phyloP scores from a whole-genome alignment of 2,113 vertebrate species.

The Macrotis lagotis region DNA sequence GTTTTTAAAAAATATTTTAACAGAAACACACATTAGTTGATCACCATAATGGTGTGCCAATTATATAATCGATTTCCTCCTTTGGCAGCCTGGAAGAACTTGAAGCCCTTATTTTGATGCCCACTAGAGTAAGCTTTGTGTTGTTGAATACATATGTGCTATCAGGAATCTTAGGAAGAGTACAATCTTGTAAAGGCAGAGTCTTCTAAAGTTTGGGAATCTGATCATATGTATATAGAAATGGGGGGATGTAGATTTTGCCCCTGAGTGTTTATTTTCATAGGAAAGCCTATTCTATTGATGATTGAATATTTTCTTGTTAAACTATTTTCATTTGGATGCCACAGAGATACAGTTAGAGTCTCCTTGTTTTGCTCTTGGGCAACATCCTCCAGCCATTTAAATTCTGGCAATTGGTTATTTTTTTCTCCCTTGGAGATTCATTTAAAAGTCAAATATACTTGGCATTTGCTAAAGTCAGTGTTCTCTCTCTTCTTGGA shows the following conservation, averaged over 20 bases:
- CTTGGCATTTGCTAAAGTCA: constrained; percentile 59
- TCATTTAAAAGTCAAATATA: constrained; percentile 64
- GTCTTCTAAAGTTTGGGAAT: constrained; percentile 11
- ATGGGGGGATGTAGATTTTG: neutral
- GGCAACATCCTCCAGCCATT: constrained; percentile 31
- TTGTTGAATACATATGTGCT: constrained; percentile 33
- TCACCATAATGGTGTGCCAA: neutral
- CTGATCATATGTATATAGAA: constrained; percentile 32
- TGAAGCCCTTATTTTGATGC: constrained; percentile 1
- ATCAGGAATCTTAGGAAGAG: neutral
- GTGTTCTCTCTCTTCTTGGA: constrained; percentile 42
- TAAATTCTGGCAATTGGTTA: constrained; percentile 55
- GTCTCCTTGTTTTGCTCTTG: constrained; percentile 11
- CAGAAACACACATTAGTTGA: neutral
- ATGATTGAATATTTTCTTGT: constrained; percentile 16
- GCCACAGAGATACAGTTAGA: neutral
- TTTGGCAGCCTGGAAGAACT: neutral
- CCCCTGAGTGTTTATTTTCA: constrained; percentile 29
- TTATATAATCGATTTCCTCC: neutral
- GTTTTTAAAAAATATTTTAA: neutral
- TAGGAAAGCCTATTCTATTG: neutral
- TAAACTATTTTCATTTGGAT: constrained; percentile 37
- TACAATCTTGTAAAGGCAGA: constrained; percentile 3
- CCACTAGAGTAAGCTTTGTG: constrained; percentile 22
- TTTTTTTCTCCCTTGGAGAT: constrained; percentile 35